Base-by-base conservation (phyloP, 2,113 vertebrate genomes). In the Tetrao urogallus region DNA sequence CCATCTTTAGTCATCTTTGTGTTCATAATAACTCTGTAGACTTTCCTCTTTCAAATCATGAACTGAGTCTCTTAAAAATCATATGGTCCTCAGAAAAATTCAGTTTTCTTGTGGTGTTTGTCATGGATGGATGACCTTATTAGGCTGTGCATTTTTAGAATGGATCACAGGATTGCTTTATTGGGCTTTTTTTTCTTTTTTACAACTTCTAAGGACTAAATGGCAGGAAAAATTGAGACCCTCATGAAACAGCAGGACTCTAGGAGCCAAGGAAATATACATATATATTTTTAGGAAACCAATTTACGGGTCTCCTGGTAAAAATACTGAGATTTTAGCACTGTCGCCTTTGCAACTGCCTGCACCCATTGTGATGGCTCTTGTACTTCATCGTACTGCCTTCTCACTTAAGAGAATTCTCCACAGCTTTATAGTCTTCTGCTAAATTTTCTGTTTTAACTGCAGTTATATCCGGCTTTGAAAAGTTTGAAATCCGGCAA, bases 381-480 rank as follows among this genome's bases (percentile, higher is more conserved):
- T 17, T 0, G 0, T 56, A 36, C 52, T 42, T 60, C n/a, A 6
- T 45, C 15, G 8, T 43, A 13, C 3, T 61, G 10, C 34, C 34
- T 54, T 40, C 38, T 67, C 22, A 13, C 28, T 74, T 25, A 58
- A 30, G 24, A 66, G 22, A 7, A 18, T 54, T 77, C 36, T 83
- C 82, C 50, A 30, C 15, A 75, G 52, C 19, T 5, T 21, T 75
- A 17, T 32, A 13, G 18, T 48, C 36, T 76, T 45, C 11, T 5
- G 17, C 58, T 36, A 6, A 54, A 36, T 40, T 86, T 48, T 6
- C 22, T 63, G 4, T 40, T 92, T 71, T 36, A 69, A 32, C 43
- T 70, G 48, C n/a, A 66, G 18, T 14, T 66, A 70, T 2, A 2
- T 0, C 50, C 63, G 57, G 48, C 65, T 87, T 58, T 87, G 54